These are phyloP conservation scores for Tetheella fluctuosa DNA, from an alignment of 2,888 invertebrate species.

Conservation along the genomic window DNA sequence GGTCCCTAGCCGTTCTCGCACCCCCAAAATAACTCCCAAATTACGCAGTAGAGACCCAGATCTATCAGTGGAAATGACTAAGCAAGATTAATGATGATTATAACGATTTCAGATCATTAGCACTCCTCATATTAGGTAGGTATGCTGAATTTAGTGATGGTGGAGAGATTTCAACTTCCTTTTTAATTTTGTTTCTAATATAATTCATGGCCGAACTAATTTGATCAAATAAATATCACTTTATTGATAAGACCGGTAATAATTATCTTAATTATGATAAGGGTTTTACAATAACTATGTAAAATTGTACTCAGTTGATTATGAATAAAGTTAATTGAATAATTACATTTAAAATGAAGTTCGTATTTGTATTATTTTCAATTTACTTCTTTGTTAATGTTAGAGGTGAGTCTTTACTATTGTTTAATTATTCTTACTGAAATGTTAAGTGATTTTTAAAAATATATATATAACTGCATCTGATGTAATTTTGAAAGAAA, in stretches of 20 bases:
- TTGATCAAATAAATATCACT: background rate
- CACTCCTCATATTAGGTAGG: too few species aligned
- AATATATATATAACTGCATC: too few species aligned
- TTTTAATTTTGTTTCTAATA: background rate
- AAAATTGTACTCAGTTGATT: background rate
- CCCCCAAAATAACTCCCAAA: too few species aligned
- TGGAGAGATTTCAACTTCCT: background rate
- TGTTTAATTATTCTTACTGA: background rate
- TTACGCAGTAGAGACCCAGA: too few species aligned
- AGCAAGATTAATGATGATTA: too few species aligned
- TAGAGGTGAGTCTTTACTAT: constrained; percentile 43
- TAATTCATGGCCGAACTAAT: background rate
- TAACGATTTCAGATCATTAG: too few species aligned
- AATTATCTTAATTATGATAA: background rate
- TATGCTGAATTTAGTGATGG: too few species aligned
- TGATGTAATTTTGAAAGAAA: too few species aligned
- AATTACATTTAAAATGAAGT: constrained; percentile 46
- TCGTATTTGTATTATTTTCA: constrained; percentile 40
- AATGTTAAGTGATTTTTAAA: too few species aligned
- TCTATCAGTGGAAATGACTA: too few species aligned
- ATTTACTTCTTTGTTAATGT: constrained; percentile 36
- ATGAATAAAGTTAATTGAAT: constrained; percentile 6
- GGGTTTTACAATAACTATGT: background rate
- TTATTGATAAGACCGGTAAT: background rate
- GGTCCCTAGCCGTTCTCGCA: too few species aligned